Percentiles rank a stretch among this genome's conserved stretches.
Conservation (phyloP, 2,888 invertebrate species). For the Argynnis bischoffii region DNA sequence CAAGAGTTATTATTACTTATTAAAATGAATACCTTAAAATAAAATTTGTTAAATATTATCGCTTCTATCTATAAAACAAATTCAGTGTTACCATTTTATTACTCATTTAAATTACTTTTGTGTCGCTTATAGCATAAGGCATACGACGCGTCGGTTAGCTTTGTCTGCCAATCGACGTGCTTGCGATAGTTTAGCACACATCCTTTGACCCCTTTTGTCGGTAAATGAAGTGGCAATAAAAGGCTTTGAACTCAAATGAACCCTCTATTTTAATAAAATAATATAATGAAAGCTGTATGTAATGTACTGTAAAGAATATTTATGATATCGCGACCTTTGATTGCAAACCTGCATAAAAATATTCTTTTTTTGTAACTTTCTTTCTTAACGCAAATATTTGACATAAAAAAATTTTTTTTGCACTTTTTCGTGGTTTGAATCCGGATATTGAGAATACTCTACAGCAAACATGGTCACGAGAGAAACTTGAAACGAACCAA, state of each 20-base stretch:
- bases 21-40: no score
- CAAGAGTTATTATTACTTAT: no score
- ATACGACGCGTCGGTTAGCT: conserved; percentile 22
- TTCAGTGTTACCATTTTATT: neutral
- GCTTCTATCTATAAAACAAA: no score
- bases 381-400: neutral
- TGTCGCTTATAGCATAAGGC: conserved; percentile 4
- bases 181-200: conserved; percentile 23
- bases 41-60: no score
- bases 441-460: neutral
- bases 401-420: neutral
- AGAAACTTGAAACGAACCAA: neutral
- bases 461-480: neutral
- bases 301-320: neutral
- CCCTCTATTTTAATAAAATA: neutral
- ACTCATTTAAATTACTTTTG: neutral
- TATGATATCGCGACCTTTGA: neutral
- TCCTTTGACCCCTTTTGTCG: conserved; percentile 34
- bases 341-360: neutral
- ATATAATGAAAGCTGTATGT: neutral
- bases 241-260: conserved; percentile 20
- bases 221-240: conserved; percentile 16
- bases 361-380: neutral
- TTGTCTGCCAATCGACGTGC: conserved; percentile 32
- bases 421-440: neutral